A percentile compares a stretch with the other conserved stretches of the same genome.
Conservation (phyloP, 2,888 invertebrate genomes). For the Muscina levida region DNA sequence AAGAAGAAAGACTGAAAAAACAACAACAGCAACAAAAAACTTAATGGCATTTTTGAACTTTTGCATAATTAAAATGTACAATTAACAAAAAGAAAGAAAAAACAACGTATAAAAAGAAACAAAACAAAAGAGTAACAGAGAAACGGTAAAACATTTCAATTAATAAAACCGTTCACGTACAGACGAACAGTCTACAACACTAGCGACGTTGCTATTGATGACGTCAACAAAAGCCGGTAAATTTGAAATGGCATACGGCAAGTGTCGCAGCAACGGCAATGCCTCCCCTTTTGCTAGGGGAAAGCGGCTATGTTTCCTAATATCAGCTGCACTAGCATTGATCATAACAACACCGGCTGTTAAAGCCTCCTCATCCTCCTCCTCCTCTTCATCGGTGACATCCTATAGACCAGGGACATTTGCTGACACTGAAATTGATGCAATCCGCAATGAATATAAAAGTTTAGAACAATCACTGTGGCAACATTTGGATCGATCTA, state of each 20-base stretch:
- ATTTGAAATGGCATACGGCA: background rate
- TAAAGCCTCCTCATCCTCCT: background rate
- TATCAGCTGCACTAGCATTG: no score
- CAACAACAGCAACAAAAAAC: background rate
- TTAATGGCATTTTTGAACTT: slow-evolving; percentile 36
- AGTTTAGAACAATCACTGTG: slow-evolving; percentile 81
- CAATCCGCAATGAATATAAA: slow-evolving; percentile 83
- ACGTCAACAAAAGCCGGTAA: slow-evolving; percentile 29
- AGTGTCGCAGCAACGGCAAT: background rate
- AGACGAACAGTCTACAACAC: no score
- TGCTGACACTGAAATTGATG: slow-evolving; percentile 81
- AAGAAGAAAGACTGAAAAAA: background rate
- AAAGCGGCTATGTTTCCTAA: no score
- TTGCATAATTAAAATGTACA: slow-evolving; percentile 16
- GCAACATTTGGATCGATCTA: slow-evolving; percentile 74
- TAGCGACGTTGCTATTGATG: no score
- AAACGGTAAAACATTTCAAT: background rate
- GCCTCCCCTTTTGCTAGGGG: background rate
- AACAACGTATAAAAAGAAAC: slow-evolving; percentile 4
- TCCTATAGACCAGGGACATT: no score
- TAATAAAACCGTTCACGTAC: slow-evolving; percentile 26
- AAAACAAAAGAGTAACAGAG: background rate
- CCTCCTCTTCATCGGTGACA: no score
- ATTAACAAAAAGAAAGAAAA: slow-evolving; percentile 3
- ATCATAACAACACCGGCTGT: slow-evolving; percentile 2